Conservation (phyloP, 2,113 vertebrate species). For the Saguinus midas region DNA sequence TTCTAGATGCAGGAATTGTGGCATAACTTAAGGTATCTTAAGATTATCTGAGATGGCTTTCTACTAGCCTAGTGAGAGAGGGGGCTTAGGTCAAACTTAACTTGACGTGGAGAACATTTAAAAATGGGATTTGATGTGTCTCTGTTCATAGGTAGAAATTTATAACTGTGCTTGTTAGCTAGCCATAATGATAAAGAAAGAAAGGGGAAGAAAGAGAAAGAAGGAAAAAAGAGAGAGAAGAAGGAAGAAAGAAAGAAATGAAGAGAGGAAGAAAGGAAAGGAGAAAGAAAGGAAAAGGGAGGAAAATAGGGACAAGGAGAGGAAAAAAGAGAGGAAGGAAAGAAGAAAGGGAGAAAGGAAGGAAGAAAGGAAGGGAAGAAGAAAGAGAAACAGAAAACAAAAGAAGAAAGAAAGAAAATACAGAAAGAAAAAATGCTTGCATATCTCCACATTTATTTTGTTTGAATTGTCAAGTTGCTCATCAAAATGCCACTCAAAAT, state of each 20-base stretch:
- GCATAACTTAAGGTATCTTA: neutral
- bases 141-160: neutral
- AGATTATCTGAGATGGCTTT: neutral
- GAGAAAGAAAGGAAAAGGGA: too few species aligned
- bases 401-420: too few species aligned
- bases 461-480: neutral
- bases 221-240: too few species aligned
- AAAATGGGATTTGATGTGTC: neutral
- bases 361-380: too few species aligned
- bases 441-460: neutral
- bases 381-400: rapidly evolving
- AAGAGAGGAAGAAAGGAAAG: too few species aligned
- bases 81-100: neutral
- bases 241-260: too few species aligned
- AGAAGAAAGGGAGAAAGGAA: too few species aligned
- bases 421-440: neutral
- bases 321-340: too few species aligned
- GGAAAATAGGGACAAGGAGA: neutral
- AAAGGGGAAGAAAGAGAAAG: too few species aligned
- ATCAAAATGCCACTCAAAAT: slow-evolving; percentile 37
- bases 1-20: neutral
- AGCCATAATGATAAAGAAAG: neutral
- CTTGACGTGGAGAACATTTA: neutral
- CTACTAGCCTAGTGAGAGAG: neutral
- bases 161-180: neutral